Evolutionary conservation across 2,888 invertebrate genomes (phyloP).

Genomic region (Drosophila mimica): DNA sequence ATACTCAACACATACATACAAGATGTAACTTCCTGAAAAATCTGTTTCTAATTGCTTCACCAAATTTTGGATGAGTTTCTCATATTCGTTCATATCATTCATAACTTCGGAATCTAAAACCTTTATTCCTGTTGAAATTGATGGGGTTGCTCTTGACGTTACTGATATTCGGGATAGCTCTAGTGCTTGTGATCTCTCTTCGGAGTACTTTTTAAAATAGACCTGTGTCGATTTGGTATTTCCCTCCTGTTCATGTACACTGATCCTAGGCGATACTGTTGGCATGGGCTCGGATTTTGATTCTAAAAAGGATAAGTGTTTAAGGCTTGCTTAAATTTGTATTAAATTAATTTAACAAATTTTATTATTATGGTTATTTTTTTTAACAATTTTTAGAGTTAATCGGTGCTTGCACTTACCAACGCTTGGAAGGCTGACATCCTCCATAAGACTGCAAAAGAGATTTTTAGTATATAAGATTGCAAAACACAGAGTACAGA

Average conservation of each 20-base stretch:
- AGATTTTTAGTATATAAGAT: not conserved
- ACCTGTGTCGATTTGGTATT: slow-evolving; percentile 13
- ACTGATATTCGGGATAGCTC: not conserved
- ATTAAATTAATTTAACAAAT: too few relatives aligned
- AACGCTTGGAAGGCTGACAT: not conserved
- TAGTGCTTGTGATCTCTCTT: not conserved
- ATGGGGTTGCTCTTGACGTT: not conserved
- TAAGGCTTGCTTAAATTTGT: too few relatives aligned
- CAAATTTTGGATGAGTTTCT: slow-evolving; percentile 1
- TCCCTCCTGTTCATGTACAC: not conserved
- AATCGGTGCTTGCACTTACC: not conserved
- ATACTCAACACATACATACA: slow-evolving; percentile 29
- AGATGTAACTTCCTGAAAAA: slow-evolving; percentile 41
- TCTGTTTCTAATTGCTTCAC: slow-evolving; percentile 26
- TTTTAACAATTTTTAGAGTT: too few relatives aligned
- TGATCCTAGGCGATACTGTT: not conserved
- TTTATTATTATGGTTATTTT: too few relatives aligned
- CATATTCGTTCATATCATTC: not conserved
- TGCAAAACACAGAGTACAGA: not conserved
- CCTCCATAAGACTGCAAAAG: not conserved
- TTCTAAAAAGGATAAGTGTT: not conserved
- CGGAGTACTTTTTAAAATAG: not conserved
- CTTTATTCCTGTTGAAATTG: not conserved
- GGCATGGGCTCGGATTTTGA: too few relatives aligned
- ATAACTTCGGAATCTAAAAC: not conserved